These are phyloP conservation scores for Adrianichthys oophorus DNA, from an alignment of 2,797 vertebrate genomes.

Conservation along the genomic window DNA sequence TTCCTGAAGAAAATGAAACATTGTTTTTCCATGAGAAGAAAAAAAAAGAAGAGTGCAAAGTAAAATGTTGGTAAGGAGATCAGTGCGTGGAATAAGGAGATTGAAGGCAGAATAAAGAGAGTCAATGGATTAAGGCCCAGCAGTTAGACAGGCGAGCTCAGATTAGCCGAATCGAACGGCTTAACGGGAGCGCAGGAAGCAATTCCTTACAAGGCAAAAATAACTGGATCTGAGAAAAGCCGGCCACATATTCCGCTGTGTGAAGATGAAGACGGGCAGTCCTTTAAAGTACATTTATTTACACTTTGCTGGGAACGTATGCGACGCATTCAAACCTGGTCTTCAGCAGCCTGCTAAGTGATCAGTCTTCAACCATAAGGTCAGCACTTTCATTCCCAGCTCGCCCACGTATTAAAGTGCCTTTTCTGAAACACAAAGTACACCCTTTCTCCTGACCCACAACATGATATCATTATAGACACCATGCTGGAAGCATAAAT, in stretches of 20 bases:
- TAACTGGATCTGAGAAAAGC: conserved; percentile 7
- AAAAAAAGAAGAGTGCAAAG: conserved; percentile 3
- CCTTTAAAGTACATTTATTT: conserved; percentile 3
- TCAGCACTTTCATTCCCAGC: no score
- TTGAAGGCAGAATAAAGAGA: conserved; percentile 61
- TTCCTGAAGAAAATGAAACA: conserved; percentile 28
- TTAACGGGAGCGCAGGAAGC: conserved; percentile 45
- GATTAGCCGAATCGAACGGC: conserved; percentile 57
- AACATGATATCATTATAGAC: no score
- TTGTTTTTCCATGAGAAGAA: not conserved
- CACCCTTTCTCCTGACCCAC: no score
- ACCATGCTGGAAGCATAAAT: no score
- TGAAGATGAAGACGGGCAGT: conserved; percentile 11
- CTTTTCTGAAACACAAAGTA: no score
- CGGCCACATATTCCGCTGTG: conserved; percentile 6
- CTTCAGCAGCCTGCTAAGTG: no score
- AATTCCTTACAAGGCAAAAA: conserved; percentile 30
- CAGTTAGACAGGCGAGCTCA: conserved; percentile 47
- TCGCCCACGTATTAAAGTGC: no score
- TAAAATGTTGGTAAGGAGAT: conserved; percentile 45
- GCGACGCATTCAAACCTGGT: no score
- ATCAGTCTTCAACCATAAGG: no score
- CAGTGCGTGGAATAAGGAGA: conserved; percentile 55
- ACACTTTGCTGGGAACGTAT: no score
- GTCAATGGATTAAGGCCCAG: conserved; percentile 63